Base-by-base conservation (phyloP, 2,797 vertebrate genomes). In the Chloroceryle inda region DNA sequence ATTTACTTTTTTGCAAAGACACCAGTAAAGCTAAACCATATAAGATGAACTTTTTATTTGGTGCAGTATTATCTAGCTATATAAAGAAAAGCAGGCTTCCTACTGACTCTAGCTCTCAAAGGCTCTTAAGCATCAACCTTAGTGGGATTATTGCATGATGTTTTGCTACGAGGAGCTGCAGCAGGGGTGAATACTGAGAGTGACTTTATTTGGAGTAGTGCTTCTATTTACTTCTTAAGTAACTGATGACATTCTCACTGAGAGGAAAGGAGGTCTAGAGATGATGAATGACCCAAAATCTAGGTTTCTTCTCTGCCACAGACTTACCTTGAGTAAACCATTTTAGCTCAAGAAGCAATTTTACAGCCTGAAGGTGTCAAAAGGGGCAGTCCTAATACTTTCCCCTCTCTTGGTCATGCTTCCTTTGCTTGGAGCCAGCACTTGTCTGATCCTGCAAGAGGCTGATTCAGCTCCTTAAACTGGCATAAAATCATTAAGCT, bases 31-130 rank as follows among this genome's bases (percentile, higher is more conserved):
- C 31, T 27, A 75, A 81, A 13, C 7, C 23, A 6, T 47, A 15
- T 38, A 72, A 50, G 9, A 78, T 16, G 29, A 27, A 24, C 27
- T 40, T 62, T 11, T 42, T 69, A 47, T n/a, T 64, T 0, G 0
- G 27, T 8, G 26, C 33, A 26, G 5, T 49, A 29, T 61, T 61
- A 40, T 24, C 66, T 64, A 56, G 4, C 4, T 56, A 13, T 37
- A 23, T 11, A 45, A 56, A 81, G 44, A 19, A 74, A 73, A 85
- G 13, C 13, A 82, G 26, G 2, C 19, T 68, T 87, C 16, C 18
- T 37, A 22, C 35, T 74, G 47, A 37, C 31, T 62, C 13, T 6
- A 52, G 10, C 31, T 13, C 16, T 53, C 31, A 89, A 91, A 55
- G 31, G 19, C 29, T 66, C 42, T 83, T 79, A 76, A 73, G 5